Evolutionary conservation across 92 coral and sea anemone species (phyloP).

Genomic region (Parazoanthus atlanticus): DNA sequence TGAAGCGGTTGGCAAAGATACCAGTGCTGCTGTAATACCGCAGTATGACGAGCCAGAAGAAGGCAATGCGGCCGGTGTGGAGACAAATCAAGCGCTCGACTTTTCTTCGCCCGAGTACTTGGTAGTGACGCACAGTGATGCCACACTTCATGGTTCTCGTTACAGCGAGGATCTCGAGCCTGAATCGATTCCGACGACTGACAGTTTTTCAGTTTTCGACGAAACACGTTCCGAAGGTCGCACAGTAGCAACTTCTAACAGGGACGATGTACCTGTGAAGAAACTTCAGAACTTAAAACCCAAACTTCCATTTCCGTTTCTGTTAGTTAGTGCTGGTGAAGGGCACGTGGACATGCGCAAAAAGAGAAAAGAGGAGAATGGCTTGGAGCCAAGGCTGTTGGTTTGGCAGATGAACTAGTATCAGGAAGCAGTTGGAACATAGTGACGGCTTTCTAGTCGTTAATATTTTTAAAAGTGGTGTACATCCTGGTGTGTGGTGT

Average conservation of each 20-base stretch:
- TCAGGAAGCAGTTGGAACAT: background rate
- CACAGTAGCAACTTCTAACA: constrained; percentile 39
- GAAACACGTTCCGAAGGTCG: constrained; percentile 23
- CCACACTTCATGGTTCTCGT: background rate
- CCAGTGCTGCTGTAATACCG: background rate
- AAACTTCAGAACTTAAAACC: constrained; percentile 71
- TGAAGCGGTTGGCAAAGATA: background rate
- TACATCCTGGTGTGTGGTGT: no score
- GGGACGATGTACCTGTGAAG: constrained; percentile 31
- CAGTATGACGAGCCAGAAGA: constrained; percentile 40
- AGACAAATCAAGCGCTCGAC: background rate
- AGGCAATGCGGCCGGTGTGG: background rate
- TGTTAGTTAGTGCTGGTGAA: constrained; percentile 94
- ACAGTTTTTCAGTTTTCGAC: constrained; percentile 61
- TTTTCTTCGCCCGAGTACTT: constrained; percentile 16
- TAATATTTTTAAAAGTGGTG: no score
- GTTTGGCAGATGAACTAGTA: constrained; percentile 86
- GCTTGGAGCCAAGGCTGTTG: constrained; percentile 80
- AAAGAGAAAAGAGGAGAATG: constrained; percentile 72
- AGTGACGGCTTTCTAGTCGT: no score
- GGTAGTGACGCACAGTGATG: constrained; percentile 2
- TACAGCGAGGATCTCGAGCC: background rate
- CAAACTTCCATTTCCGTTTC: constrained; percentile 84
- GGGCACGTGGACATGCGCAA: constrained; percentile 93
- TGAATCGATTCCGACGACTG: constrained; percentile 27